Conservation (phyloP, 2,113 vertebrate genomes). For the Loxodonta africana region DNA sequence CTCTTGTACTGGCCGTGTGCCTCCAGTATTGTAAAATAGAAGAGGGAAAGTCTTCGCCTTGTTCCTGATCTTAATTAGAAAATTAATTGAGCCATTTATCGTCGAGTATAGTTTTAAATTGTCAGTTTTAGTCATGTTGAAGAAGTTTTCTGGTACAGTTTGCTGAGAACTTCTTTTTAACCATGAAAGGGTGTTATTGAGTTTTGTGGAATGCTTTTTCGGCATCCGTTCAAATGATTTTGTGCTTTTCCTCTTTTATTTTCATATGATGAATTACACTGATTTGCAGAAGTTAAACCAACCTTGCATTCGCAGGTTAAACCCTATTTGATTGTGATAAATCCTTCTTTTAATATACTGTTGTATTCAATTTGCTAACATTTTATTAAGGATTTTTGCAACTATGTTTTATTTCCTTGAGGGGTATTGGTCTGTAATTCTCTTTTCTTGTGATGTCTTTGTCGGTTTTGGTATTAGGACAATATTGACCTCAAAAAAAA, state of each 20-base stretch:
- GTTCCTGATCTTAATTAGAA: background rate
- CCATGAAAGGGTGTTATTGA: background rate
- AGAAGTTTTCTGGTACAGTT: background rate
- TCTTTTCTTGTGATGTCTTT: background rate
- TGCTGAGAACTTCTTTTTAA: background rate
- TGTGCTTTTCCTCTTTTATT: background rate
- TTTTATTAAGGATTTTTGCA: background rate
- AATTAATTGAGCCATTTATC: background rate
- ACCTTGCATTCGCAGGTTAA: background rate
- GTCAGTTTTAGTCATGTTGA: conserved; percentile 20
- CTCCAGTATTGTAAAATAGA: background rate
- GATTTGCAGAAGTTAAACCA: conserved; percentile 18
- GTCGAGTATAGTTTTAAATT: background rate
- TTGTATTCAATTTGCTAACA: background rate
- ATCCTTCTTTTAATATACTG: background rate
- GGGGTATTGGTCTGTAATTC: background rate
- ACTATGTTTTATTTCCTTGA: background rate
- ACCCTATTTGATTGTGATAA: background rate
- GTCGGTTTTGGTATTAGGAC: background rate
- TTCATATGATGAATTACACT: background rate
- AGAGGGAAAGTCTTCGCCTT: background rate
- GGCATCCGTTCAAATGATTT: background rate
- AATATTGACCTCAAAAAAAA: background rate
- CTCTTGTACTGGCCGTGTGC: background rate
- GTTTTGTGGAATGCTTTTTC: conserved; percentile 33